A percentile compares a stretch with the other conserved stretches of the same genome.
Conservation (phyloP, 2,797 vertebrate genomes). For the Macroramphosus scolopax region DNA sequence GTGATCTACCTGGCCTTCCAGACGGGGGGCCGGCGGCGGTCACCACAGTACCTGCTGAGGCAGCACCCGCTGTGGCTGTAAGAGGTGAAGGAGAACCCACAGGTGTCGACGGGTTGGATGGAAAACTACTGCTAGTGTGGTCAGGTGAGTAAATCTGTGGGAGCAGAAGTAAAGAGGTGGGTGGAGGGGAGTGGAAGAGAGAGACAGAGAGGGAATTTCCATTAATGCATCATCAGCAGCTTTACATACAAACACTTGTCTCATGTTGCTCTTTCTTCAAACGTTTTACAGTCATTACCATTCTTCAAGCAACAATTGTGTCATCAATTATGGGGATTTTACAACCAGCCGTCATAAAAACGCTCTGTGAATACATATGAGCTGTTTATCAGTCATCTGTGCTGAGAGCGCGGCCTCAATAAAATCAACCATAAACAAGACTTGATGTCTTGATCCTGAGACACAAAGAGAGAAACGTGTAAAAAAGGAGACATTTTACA, state of each 20-base stretch:
- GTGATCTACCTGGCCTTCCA: slow-evolving; percentile 71
- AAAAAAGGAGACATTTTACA: too few species aligned
- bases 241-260: slow-evolving; percentile 1
- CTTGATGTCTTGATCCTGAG: slow-evolving; percentile 38
- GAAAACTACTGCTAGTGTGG: slow-evolving; percentile 99
- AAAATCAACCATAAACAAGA: slow-evolving; percentile 37
- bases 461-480: too few species aligned
- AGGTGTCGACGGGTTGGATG: slow-evolving; percentile 97
- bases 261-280: slow-evolving; percentile 21
- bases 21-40: slow-evolving; percentile 63
- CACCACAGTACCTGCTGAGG: slow-evolving; percentile 71
- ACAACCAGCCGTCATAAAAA: slow-evolving; percentile 56
- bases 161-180: slow-evolving; percentile 43
- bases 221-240: slow-evolving; percentile 30
- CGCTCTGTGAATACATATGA: slow-evolving; percentile 52
- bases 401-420: slow-evolving; percentile 29
- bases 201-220: slow-evolving; percentile 8
- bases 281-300: slow-evolving; percentile 54
- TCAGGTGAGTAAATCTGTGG: slow-evolving; percentile 98
- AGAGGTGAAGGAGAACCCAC: slow-evolving; percentile 96
- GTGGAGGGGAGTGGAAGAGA: too few species aligned
- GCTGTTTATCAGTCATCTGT: slow-evolving; percentile 51
- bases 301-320: slow-evolving; percentile 50
- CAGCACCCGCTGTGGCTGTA: slow-evolving; percentile 81
- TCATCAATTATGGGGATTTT: slow-evolving; percentile 65